Percentiles rank a stretch among this genome's conserved stretches.
phyloP scores from a whole-genome alignment of 1,140 invertebrate genomes.

The Nylanderia fulva region DNA sequence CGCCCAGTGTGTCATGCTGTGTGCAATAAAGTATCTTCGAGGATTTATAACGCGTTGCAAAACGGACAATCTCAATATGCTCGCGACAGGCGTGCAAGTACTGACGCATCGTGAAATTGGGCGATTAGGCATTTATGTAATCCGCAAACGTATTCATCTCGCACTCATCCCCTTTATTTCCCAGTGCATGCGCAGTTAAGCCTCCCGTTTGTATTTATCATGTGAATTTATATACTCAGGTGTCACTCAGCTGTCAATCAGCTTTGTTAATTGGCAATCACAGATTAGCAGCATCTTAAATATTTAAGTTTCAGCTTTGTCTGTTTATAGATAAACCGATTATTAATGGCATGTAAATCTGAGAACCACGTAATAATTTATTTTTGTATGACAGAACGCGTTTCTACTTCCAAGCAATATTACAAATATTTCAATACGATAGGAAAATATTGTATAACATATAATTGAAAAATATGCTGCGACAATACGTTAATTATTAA shows the following conservation, averaged over 20 bases:
- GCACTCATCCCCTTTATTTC: neutral
- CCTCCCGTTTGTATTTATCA: neutral
- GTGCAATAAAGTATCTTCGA: conserved; percentile 65
- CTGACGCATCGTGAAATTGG: conserved; percentile 48
- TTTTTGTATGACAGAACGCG: neutral
- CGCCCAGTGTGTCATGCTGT: conserved; percentile 8
- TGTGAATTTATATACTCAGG: neutral
- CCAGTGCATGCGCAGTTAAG: neutral
- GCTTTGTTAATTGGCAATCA: conserved; percentile 12
- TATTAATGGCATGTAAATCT: neutral
- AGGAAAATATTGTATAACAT: neutral
- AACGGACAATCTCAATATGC: conserved; percentile 53
- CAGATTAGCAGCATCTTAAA: neutral
- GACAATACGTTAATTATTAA: neutral
- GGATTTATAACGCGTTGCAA: conserved; percentile 65
- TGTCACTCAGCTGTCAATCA: conserved; percentile 19
- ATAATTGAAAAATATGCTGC: neutral
- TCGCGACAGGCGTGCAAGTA: conserved; percentile 34
- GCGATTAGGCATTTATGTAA: conserved; percentile 46
- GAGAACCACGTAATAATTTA: neutral
- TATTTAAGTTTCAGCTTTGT: neutral
- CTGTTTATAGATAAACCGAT: neutral
- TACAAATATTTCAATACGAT: neutral
- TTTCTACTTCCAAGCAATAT: neutral
- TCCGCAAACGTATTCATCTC: conserved; percentile 12